A percentile compares a stretch with the other conserved stretches of the same genome.
Conservation (phyloP, 2,888 invertebrate genomes). For the Dynastes tityus region DNA sequence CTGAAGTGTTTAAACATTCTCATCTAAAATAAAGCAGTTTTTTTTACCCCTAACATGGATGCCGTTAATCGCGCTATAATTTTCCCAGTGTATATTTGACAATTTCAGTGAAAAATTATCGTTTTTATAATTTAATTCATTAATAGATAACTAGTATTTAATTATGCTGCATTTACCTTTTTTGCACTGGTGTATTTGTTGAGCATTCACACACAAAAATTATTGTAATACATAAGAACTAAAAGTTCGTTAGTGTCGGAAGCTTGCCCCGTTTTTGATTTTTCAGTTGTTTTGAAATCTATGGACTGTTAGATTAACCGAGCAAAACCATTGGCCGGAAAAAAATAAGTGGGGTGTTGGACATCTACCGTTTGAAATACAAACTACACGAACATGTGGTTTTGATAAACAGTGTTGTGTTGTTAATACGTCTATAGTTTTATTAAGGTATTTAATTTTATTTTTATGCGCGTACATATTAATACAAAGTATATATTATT, state of each 20-base stretch:
- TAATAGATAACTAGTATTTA: not conserved
- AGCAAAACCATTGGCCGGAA: constrained; percentile 60
- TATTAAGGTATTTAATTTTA: constrained; percentile 32
- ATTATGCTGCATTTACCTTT: constrained; percentile 23
- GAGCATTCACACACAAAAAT: constrained; percentile 32
- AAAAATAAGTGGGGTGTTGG: constrained; percentile 42
- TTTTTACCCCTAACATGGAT: constrained; percentile 49
- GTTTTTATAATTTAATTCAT: constrained; percentile 8
- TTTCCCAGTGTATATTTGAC: constrained; percentile 15
- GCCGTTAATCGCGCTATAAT: constrained; percentile 40
- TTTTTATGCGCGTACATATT: not conserved
- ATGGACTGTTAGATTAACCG: constrained; percentile 59
- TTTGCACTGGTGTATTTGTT: constrained; percentile 19
- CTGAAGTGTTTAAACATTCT: constrained; percentile 14
- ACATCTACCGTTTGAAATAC: constrained; percentile 45
- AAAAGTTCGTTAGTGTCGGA: constrained; percentile 55
- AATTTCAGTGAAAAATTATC: constrained; percentile 5
- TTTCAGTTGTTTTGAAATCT: constrained; percentile 66
- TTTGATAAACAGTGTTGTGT: constrained; percentile 37
- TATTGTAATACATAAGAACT: constrained; percentile 18
- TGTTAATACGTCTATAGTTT: not conserved
- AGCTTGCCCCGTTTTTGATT: constrained; percentile 61
- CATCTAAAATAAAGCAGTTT: not conserved
- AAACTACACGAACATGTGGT: constrained; percentile 50
- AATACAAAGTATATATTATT: not conserved